Evolutionary conservation across 2,797 vertebrate genomes (phyloP), one percentile per base, ranked within the genome.

Genomic region (Gobionotothen gibberifrons): DNA sequence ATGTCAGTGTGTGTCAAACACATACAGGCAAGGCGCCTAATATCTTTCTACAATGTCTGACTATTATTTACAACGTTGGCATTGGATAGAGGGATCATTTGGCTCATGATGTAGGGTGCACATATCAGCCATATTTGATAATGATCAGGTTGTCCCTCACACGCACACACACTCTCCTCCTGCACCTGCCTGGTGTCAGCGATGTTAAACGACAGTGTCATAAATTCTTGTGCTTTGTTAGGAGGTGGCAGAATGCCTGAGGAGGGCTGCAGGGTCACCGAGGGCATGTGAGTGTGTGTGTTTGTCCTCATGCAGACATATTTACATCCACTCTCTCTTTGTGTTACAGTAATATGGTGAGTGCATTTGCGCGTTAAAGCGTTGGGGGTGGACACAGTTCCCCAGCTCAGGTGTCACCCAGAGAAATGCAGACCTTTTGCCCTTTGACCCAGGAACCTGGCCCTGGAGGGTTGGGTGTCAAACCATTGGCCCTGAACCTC

Each of bases 141-240:
- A 60, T 39, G 62, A 82, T 85, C 64, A 36, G 29, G 66, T 68
- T 3, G 48, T 48, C 57, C 19, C 42, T 43, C 48, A 26, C 47
- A 36, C 60, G 63, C 62, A 59, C 19, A 52, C 59, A 55, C 69
- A 29, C 68, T 40, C 68, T 77, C 65, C 22, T 53, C 43, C 83
- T 86, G 78, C 89, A 90, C 93, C 89, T 93, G 89, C 84, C 80
- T 85, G 82, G 79, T 72, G 81, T 73, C 78, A 74, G 82, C 3
- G 4, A 76, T 79, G 67, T 80, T 82, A 86, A 88, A 85, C 86
- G 82, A 55, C 64, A 54, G 87, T 5, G 66, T 85, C 81, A 84
- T 93, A 92, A 91, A 92, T 93, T 90, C 87, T 84, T 81, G 54
- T 55, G 69, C 85, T 91, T 90, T 93, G 87, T 94, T 67, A 61